A percentile compares a stretch with the other conserved stretches of the same genome.
Conservation (phyloP, 2,797 vertebrate genomes). For the Sphenopsis melanotis region DNA sequence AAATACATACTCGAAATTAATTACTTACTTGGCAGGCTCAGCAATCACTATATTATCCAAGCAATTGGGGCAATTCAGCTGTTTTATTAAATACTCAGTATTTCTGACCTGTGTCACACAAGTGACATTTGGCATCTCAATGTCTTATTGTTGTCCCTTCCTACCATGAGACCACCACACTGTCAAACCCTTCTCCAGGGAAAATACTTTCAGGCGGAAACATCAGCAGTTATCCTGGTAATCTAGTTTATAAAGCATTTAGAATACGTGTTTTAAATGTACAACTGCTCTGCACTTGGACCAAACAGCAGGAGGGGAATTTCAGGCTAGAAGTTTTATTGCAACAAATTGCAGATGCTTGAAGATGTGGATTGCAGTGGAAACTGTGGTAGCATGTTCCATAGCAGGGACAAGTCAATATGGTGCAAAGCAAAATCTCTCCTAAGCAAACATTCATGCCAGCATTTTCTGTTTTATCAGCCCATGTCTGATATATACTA, state of each 20-base stretch:
- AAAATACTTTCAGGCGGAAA: background rate
- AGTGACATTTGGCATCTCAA: background rate
- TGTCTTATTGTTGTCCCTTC: background rate
- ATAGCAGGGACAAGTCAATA: background rate
- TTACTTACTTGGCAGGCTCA: slow-evolving; percentile 45
- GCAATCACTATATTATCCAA: slow-evolving; percentile 25
- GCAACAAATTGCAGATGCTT: background rate
- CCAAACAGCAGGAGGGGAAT: background rate
- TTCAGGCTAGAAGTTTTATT: background rate
- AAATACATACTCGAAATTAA: slow-evolving; percentile 24
- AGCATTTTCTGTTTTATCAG: background rate
- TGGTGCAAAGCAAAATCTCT: background rate
- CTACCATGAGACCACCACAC: background rate
- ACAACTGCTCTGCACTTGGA: background rate
- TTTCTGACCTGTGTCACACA: background rate
- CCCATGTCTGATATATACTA: background rate
- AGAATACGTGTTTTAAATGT: background rate
- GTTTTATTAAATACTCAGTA: slow-evolving; percentile 23
- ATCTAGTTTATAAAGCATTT: slow-evolving; percentile 1
- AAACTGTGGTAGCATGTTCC: background rate
- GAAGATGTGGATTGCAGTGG: background rate
- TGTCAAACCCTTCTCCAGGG: background rate
- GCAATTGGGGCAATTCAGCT: background rate
- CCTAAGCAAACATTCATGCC: background rate
- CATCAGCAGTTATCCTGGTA: slow-evolving; percentile 5